phyloP scores from a whole-genome alignment of 1,140 invertebrate species.

The Temnothorax longispinosus region DNA sequence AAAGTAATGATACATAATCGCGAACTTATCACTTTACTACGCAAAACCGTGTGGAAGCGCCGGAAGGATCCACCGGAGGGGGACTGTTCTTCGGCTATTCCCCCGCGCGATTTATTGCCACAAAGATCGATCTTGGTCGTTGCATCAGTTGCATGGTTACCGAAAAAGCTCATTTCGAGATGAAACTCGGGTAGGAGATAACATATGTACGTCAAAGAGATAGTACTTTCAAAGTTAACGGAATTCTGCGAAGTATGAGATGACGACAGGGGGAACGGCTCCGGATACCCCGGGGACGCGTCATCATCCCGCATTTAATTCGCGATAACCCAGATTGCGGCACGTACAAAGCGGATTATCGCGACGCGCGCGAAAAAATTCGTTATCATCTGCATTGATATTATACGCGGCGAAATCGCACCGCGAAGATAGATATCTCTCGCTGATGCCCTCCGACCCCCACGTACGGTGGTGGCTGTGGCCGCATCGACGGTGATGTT shows the following conservation, averaged over 20 bases:
- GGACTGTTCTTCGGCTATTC: background rate
- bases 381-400: background rate
- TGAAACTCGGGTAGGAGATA: background rate
- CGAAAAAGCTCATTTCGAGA: background rate
- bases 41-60: background rate
- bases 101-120: background rate
- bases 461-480: background rate
- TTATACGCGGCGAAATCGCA: background rate
- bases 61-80: background rate
- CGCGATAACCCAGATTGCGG: slow-evolving; percentile 42
- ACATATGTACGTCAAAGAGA: background rate
- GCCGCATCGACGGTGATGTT: background rate
- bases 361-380: background rate
- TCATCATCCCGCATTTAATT: background rate
- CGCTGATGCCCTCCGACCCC: slow-evolving; percentile 1
- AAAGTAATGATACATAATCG: background rate
- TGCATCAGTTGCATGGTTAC: background rate
- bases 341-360: slow-evolving; percentile 35
- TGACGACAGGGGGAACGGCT: background rate
- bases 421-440: background rate
- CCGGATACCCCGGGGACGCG: background rate
- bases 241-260: background rate
- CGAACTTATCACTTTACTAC: background rate
- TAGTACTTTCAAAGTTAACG: background rate
- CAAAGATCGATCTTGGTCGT: background rate